Evolutionary conservation across 1,140 invertebrate genomes (phyloP), one percentile per base, ranked within the genome.

Genomic region (Brachystomella parvula): DNA sequence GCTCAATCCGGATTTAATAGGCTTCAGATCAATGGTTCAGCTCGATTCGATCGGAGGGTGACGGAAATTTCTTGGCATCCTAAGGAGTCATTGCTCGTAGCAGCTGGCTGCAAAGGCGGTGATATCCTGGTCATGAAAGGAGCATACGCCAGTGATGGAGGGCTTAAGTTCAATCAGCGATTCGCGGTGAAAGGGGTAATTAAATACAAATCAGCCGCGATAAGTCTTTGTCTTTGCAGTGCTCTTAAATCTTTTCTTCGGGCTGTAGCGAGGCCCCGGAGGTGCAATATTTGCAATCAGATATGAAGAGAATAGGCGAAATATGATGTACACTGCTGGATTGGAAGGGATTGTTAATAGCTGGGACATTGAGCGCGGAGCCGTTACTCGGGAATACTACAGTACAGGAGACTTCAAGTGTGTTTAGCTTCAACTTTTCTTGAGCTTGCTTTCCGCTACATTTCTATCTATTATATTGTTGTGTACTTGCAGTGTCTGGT

Each of bases 401-500:
- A 21, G 47, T n/a, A 65, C 63, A 12, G 21, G 35, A 19, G 31
- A 47, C 30, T 67, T 57, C 57, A 63, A 31, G 60, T 63, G 60
- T 58, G 24, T 32, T 33, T 29, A 26, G 44, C 19, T 6, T n/a
- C 9, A 1, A 9, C 26, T 21, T 30, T 24, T 24, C 47, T 49
- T 39, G 1, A n/a, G 32, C 47, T 1, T 2, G 24, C 21, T 57
- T 44, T 2, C 15, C 17, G 28, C 12, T n/a, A 29, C 47, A 56
- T 28, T 21, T 29, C 31, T 47, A 33, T 31, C n/a, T 31, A n/a
- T 26, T 24, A 21, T 61, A 3, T 3, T 9, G 32, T 32, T 32
- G n/a, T n/a, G n/a, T n/a, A n/a, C n/a, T n/a, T n/a, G n/a, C 26
- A 68, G 61, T 31, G 26, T 24, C 0, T 72, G 71, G 71, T 72